Conservation (phyloP, 2,888 invertebrate species). For the Gymnoscelis rufifasciata region DNA sequence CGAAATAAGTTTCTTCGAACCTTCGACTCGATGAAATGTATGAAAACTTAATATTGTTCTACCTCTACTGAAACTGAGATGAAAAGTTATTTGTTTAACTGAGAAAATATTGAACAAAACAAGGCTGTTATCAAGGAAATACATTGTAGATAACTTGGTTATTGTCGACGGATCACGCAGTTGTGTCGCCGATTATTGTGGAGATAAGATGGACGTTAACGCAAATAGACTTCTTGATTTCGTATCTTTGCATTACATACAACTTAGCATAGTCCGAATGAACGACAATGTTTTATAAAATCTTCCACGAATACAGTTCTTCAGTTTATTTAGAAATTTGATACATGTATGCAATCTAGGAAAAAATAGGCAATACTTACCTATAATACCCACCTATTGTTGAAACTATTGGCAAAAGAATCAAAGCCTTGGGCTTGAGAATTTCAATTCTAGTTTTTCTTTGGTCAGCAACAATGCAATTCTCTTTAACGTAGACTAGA, state of each 20-base stretch:
- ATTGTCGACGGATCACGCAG: not conserved
- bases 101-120: not conserved
- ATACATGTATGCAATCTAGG: not conserved
- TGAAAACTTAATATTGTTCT: not conserved
- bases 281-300: too few species aligned
- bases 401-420: not conserved
- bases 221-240: not conserved
- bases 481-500: constrained; percentile 22
- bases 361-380: too few species aligned
- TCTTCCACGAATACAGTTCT: too few species aligned
- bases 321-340: too few species aligned
- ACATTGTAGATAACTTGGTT: not conserved
- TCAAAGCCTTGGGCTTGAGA: constrained; percentile 2
- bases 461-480: constrained; percentile 21
- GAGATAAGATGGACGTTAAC: not conserved
- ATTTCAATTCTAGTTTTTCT: constrained; percentile 7
- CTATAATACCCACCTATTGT: too few species aligned
- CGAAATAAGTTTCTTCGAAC: constrained; percentile 3
- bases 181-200: not conserved
- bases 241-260: not conserved
- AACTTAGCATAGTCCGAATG: not conserved
- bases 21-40: not conserved
- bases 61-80: not conserved
- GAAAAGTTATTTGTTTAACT: not conserved
- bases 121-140: not conserved